A percentile compares a stretch with the other conserved stretches of the same genome.
These are phyloP conservation scores for Pseudorhiza aurosa DNA, from an alignment of 30 jellyfish, hydroid and myxozoan species.

Conservation along the genomic window DNA sequence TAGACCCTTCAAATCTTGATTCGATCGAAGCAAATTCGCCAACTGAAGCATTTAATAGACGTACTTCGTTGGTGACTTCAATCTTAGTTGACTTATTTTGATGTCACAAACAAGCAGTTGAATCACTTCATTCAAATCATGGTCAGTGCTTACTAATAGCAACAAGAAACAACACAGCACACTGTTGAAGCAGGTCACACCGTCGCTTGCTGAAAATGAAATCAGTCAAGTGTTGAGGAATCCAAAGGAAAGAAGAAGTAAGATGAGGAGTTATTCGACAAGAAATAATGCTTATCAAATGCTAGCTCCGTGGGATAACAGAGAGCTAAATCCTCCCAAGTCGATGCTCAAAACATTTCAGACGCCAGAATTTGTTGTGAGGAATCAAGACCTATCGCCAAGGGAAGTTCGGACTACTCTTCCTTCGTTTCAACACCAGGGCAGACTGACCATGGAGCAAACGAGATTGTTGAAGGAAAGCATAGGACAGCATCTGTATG, in stretches of 20 bases:
- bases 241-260: not conserved
- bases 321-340: constrained; percentile 35
- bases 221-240: not conserved
- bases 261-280: constrained; percentile 49
- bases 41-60: too few relatives aligned
- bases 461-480: constrained; percentile 47
- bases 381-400: constrained; percentile 70
- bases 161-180: constrained; percentile 28
- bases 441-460: constrained; percentile 30
- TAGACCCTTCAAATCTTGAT: too few relatives aligned
- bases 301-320: constrained; percentile 69
- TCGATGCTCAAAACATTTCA: constrained; percentile 56
- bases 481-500: constrained; percentile 46
- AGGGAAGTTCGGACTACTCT: constrained; percentile 56
- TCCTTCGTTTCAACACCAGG: constrained; percentile 44
- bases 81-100: not conserved
- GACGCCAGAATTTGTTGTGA: constrained; percentile 68
- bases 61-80: too few relatives aligned
- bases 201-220: not conserved
- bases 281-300: constrained; percentile 27
- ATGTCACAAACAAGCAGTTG: constrained; percentile 37
- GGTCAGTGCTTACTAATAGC: constrained; percentile 47
- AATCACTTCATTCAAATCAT: constrained; percentile 19
- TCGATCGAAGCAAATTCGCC: too few relatives aligned
- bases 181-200: not conserved